These are phyloP conservation scores for Peromyscus californicus DNA, from an alignment of 2,113 vertebrate species.

Conservation along the genomic window DNA sequence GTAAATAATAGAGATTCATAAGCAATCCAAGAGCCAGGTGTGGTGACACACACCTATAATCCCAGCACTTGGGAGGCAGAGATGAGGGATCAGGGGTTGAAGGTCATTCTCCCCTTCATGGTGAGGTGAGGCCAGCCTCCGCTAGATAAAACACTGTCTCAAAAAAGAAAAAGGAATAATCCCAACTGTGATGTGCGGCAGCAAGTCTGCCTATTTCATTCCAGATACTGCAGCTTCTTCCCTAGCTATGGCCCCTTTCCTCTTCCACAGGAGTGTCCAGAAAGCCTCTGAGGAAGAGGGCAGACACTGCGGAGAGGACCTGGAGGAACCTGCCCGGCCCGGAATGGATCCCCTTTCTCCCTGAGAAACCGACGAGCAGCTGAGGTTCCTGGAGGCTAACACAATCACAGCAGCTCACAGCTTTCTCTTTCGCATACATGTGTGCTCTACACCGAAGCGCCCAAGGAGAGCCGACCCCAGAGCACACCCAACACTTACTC, in stretches of 20 bases:
- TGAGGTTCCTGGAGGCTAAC: neutral
- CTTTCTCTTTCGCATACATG: neutral
- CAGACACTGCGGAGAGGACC: neutral
- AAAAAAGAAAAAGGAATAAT: neutral
- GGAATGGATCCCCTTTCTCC: neutral
- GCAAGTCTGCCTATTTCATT: neutral
- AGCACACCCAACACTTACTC: constrained; percentile 91
- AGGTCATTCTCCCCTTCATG: neutral
- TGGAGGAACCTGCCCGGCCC: neutral
- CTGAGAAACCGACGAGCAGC: neutral
- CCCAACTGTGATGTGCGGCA: neutral
- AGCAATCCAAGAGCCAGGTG: neutral
- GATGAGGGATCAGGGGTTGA: neutral
- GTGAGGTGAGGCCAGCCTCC: neutral
- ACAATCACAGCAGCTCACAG: neutral
- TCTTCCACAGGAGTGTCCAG: neutral
- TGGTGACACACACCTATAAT: neutral
- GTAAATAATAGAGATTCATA: neutral
- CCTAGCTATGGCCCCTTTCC: neutral
- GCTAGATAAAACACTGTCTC: neutral
- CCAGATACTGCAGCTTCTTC: neutral
- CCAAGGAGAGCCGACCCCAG: neutral
- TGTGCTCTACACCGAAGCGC: neutral
- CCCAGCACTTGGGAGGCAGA: neutral
- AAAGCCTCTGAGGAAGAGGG: neutral